Base-by-base conservation (phyloP, 2,888 invertebrate genomes). In the Hypolimnas misippus region DNA sequence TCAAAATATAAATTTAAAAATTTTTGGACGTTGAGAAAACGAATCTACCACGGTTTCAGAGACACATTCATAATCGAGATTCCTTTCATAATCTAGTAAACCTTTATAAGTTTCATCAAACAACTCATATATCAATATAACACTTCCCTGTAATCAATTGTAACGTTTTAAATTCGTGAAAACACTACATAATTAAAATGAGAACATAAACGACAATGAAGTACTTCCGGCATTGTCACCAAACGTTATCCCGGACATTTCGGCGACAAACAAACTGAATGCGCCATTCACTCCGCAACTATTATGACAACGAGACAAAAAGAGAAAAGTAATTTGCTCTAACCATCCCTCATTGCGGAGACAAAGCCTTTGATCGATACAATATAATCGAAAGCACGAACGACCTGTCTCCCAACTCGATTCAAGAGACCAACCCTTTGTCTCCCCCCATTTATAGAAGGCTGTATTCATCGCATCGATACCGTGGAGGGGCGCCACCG, bases 381-480 rank as follows among this genome's bases (percentile, higher is more conserved):
- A 90, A 90, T 88, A 89, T 89, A 89, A 89, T 89, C 87, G 88
- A 89, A 86, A 82, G 78, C 82, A 78, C 82, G 83, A 88, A 89
- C 90, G 86, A 90, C 89, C 90, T 87, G 88, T 87, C 89, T 89
- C 88, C 89, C 85, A 79, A 78, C 78, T 75, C 88, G 85, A 89
- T 90, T 88, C 87, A 91, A 89, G 89, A 89, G 91, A 90, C 88
- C 89, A 91, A 89, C 91, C 90, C 89, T 90, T 92, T 91, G 89
- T 91, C 78, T 84, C 84, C 86, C 85, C 86, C 87, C 88, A 87
- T 89, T 89, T 90, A 88, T 89, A 82, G 86, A 83, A 89, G 84
- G 83, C 83, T 83, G 87, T 87, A 87, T 88, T 87, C 89, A 75
- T 76, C 70, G 68, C 72, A 71, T 73, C 75, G 78, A 90, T 87